Base-by-base conservation (phyloP, 2,797 vertebrate species). In the Sebastes alutus region DNA sequence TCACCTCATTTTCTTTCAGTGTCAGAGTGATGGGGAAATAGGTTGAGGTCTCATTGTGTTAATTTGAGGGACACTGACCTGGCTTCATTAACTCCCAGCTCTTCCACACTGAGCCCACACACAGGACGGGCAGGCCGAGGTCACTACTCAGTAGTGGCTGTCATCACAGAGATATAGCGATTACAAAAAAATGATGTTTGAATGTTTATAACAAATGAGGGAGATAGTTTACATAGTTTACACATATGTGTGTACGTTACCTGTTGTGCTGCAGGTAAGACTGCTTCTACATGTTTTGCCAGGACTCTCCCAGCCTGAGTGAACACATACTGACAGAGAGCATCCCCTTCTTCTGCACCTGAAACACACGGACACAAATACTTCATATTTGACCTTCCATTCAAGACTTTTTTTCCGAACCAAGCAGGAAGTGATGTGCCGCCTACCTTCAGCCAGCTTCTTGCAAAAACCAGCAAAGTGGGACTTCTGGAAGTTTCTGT, bases 41-140 rank as follows among this genome's bases (percentile, higher is more conserved):
- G 27, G 0, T 56, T 25, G 13, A 2, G 33, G 2, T 0, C 2
- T 10, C 2, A 1, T 25, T 42, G 49, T 73, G 1, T 2, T 5
- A 18, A 32, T 30, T 1, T 7, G 3, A 49, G n/a, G 13, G 46
- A 25, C 18, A 84, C 95, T 86, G 82, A 98, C 98, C 97, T 49
- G 92, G 86, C 86, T 90, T 96, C 87, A 99, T 89, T 10, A 96
- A 91, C 14, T 97, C 93, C 98, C 98, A 99, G 95, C 98, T 99
- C 52, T 95, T 97, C 98, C 98, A 99, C 81, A 99, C 98, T 0
- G 97, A 97, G 56, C 98, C 98, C 80, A 97, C 97, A 12, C 97
- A 98, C 56, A 99, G 88, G 72, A 99, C 94, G 32, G 97, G 97
- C 52, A 99, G 92, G 4, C 98, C 97, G 10, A 91, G 86, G 8